Evolutionary conservation across 2,113 vertebrate species (phyloP).

Genomic region (Mormyrus lacerda): DNA sequence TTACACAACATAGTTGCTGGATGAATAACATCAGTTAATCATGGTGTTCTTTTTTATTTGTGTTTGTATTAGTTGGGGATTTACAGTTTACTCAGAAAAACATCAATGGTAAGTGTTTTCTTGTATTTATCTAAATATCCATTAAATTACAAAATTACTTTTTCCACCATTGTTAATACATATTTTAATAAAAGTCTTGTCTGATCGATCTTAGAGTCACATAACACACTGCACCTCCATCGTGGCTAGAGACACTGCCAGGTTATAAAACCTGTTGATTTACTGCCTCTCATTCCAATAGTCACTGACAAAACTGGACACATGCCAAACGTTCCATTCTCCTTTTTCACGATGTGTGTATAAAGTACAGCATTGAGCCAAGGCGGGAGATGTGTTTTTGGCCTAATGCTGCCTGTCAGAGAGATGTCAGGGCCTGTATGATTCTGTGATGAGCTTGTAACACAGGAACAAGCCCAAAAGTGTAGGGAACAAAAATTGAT

Average conservation of each 20-base stretch:
- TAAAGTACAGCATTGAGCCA: background rate
- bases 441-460: background rate
- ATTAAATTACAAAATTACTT: background rate
- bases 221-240: background rate
- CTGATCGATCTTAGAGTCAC: background rate
- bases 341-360: background rate
- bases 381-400: background rate
- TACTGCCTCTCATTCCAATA: background rate
- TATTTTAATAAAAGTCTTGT: background rate
- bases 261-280: background rate
- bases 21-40: slow-evolving; percentile 20
- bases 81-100: slow-evolving; percentile 84
- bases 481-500: background rate
- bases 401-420: background rate
- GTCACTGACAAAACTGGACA: background rate
- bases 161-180: background rate
- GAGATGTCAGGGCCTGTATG: background rate
- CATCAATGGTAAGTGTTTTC: slow-evolving; percentile 80
- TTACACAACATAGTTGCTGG: slow-evolving; percentile 18
- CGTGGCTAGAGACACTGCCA: background rate
- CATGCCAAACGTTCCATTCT: background rate
- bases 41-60: slow-evolving; percentile 22
- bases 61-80: slow-evolving; percentile 75
- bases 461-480: background rate
- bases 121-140: background rate